These are phyloP conservation scores for Sebastiscus albofasciatus DNA, from an alignment of 2,797 vertebrate genomes.

Conservation along the genomic window DNA sequence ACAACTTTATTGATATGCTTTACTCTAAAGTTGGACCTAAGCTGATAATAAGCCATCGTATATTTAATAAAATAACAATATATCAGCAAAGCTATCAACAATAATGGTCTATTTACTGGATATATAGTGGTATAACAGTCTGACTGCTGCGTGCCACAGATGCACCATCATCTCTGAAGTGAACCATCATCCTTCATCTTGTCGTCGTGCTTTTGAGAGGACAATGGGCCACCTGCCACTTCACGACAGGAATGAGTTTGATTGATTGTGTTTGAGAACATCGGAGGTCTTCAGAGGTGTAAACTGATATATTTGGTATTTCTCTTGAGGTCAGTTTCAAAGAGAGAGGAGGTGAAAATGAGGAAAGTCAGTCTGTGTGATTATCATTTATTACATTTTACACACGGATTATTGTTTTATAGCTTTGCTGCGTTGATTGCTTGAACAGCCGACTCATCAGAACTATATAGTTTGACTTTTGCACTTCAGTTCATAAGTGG, in stretches of 20 bases:
- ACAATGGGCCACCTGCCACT: slow-evolving; percentile 1
- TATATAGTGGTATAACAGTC: not conserved
- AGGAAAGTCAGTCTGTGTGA: not conserved
- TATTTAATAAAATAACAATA: not conserved
- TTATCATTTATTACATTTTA: not conserved
- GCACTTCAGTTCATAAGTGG: not conserved
- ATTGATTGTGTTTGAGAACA: slow-evolving; percentile 4
- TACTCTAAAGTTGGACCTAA: not conserved
- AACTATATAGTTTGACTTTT: not conserved
- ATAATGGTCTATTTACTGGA: not conserved
- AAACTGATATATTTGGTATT: not conserved
- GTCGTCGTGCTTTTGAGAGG: not conserved
- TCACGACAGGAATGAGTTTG: not conserved
- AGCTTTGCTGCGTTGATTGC: not conserved
- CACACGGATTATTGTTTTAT: not conserved
- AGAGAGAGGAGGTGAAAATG: not conserved
- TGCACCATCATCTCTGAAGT: not conserved
- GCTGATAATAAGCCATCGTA: not conserved
- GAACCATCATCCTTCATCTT: slow-evolving; percentile 7
- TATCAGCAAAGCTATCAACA: not conserved
- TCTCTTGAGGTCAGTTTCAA: not conserved
- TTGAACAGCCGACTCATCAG: not conserved
- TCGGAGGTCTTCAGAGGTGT: not conserved
- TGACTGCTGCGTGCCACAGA: not conserved
- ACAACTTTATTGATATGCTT: not conserved